These are phyloP conservation scores for Morinoia aosen DNA, from an alignment of 2,888 invertebrate genomes.

Conservation along the genomic window DNA sequence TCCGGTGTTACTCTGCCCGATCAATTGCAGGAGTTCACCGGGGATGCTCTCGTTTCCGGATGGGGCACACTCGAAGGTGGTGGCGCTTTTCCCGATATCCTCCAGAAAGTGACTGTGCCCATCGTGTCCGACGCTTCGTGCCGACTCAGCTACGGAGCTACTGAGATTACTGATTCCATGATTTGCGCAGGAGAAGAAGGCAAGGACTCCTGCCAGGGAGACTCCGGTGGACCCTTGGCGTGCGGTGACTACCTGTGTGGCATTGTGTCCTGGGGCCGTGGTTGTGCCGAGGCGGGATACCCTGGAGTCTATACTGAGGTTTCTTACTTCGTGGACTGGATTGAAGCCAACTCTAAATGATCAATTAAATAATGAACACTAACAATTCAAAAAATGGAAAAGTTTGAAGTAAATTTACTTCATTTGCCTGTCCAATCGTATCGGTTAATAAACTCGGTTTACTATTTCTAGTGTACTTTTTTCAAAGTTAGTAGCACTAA, in stretches of 20 bases:
- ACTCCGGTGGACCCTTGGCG: constrained; percentile 69
- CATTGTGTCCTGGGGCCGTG: constrained; percentile 68
- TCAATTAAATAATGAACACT: neutral
- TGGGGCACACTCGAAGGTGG: constrained; percentile 65
- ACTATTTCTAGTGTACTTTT: too few species aligned
- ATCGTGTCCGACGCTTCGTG: constrained; percentile 68
- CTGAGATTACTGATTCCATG: constrained; percentile 68
- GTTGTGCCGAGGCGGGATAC: constrained; percentile 68
- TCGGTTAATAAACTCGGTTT: too few species aligned
- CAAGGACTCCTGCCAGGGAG: constrained; percentile 69
- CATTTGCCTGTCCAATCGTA: too few species aligned
- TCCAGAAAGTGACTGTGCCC: constrained; percentile 68
- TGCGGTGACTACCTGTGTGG: constrained; percentile 67
- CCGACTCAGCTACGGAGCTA: constrained; percentile 60
- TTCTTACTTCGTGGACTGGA: constrained; percentile 68
- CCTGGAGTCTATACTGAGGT: constrained; percentile 69
- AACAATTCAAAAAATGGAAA: neutral
- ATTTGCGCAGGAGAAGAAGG: constrained; percentile 62
- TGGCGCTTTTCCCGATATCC: constrained; percentile 45
- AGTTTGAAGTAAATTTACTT: too few species aligned
- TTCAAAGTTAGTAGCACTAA: too few species aligned
- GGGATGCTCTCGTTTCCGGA: constrained; percentile 67
- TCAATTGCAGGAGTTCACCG: constrained; percentile 59
- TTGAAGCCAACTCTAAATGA: constrained; percentile 55
- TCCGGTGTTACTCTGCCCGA: constrained; percentile 55